These are phyloP conservation scores for Plumapathes pennacea DNA, from an alignment of 92 coral and sea anemone genomes.

Conservation along the genomic window DNA sequence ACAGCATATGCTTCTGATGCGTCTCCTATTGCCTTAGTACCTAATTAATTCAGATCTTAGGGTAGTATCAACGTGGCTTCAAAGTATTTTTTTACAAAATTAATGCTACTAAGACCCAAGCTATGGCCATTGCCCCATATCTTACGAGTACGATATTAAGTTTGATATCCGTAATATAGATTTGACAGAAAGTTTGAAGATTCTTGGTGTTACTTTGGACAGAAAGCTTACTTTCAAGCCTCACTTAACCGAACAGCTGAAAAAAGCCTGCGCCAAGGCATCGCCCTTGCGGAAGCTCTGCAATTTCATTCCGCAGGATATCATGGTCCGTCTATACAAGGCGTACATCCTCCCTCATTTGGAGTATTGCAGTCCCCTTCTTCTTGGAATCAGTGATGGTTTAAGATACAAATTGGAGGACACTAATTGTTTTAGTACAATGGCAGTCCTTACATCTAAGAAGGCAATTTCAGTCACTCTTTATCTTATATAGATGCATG, in stretches of 20 bases:
- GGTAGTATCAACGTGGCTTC: conserved; percentile 5
- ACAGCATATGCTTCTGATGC: conserved; percentile 14
- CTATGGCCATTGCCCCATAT: conserved; percentile 19
- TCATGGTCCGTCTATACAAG: conserved; percentile 33
- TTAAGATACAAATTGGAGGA: conserved; percentile 10
- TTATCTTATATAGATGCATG: no score
- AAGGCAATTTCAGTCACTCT: no score
- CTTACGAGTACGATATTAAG: conserved; percentile 9
- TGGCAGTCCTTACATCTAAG: no score
- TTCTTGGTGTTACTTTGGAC: conserved; percentile 42
- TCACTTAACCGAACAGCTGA: conserved; percentile 36
- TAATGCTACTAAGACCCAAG: conserved; percentile 16
- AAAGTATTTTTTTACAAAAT: not conserved
- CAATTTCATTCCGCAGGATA: conserved; percentile 33
- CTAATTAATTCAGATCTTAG: conserved; percentile 7
- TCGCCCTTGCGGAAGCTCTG: conserved; percentile 31
- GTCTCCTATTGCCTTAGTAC: conserved; percentile 10
- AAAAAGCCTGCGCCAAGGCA: conserved; percentile 57
- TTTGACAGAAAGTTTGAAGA: conserved; percentile 24
- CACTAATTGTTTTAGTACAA: no score
- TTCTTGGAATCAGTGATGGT: conserved; percentile 19
- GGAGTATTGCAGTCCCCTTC: conserved; percentile 49
- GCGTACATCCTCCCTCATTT: conserved; percentile 33
- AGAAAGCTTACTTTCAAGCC: conserved; percentile 12
- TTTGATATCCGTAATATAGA: no score